phyloP scores from a whole-genome alignment of 2,113 vertebrate genomes.

The Sisor rabdophorus region DNA sequence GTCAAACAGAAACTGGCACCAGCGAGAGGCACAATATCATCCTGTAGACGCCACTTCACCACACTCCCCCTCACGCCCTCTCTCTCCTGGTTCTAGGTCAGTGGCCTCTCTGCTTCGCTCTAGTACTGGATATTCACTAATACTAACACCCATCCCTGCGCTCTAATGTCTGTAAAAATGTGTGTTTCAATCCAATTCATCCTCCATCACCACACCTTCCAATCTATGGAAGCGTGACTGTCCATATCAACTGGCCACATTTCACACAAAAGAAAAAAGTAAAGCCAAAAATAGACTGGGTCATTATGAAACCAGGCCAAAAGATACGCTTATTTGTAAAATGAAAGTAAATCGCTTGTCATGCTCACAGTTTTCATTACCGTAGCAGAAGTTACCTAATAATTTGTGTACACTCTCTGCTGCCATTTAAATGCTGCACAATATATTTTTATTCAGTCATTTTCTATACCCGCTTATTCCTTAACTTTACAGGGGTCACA shows the following conservation, averaged over 20 bases:
- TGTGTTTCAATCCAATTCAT: not conserved
- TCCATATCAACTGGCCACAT: not conserved
- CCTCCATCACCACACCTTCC: not conserved
- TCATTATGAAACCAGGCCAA: constrained; percentile 41
- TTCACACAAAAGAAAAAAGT: not conserved
- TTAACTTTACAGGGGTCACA: too few species aligned
- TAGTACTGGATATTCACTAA: constrained; percentile 38
- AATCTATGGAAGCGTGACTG: constrained; percentile 4
- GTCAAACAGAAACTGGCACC: constrained; percentile 72
- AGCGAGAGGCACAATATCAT: constrained; percentile 58
- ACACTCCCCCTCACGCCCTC: constrained; percentile 8
- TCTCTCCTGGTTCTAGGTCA: constrained; percentile 53
- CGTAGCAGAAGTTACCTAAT: not conserved
- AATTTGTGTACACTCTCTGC: not conserved
- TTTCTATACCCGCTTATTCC: too few species aligned
- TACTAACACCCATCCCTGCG: not conserved
- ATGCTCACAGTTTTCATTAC: not conserved
- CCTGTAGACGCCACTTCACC: constrained; percentile 63
- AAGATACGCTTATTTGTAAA: not conserved
- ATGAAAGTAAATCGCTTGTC: constrained; percentile 3
- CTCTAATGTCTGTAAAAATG: not conserved
- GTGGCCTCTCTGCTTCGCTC: constrained; percentile 52
- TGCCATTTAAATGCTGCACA: not conserved
- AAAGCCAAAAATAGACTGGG: not conserved
- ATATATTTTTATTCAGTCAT: not conserved